phyloP scores from a whole-genome alignment of 2,888 invertebrate genomes.

The Tineola bisselliella region DNA sequence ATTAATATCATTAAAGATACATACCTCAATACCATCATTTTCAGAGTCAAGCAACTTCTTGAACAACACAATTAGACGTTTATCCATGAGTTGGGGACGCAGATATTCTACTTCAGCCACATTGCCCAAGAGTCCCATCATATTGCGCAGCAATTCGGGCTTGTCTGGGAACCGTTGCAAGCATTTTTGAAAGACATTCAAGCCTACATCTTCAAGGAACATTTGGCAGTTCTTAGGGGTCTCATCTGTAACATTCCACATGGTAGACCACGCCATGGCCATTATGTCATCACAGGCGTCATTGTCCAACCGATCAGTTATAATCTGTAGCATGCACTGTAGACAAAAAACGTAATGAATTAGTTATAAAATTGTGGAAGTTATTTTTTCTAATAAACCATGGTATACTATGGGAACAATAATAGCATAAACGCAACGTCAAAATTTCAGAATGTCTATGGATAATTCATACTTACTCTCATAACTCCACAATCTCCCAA shows the following conservation, averaged over 20 bases:
- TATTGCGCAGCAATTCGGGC: conserved; percentile 91
- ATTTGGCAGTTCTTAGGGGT: conserved; percentile 93
- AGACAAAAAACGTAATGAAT: conserved; percentile 21
- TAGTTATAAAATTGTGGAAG: conserved; percentile 6
- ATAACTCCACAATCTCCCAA: conserved; percentile 92
- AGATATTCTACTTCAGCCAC: conserved; percentile 92
- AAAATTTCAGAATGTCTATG: too few relatives aligned
- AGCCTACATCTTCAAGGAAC: conserved; percentile 88
- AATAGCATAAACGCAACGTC: background rate
- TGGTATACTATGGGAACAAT: too few relatives aligned
- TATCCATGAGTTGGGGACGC: conserved; percentile 84
- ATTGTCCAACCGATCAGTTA: conserved; percentile 80
- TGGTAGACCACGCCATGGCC: conserved; percentile 98
- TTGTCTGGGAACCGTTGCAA: conserved; percentile 84
- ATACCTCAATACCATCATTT: conserved; percentile 94
- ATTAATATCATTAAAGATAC: background rate
- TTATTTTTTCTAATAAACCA: too few relatives aligned
- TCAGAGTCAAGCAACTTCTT: conserved; percentile 83
- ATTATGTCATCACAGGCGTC: conserved; percentile 92
- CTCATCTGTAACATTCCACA: conserved; percentile 99
- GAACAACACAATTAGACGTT: conserved; percentile 86
- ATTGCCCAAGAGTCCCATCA: conserved; percentile 98
- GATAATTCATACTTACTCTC: conserved; percentile 63
- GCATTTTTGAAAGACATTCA: conserved; percentile 90
- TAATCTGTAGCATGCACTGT: conserved; percentile 83